Conservation (phyloP, 2,888 invertebrate genomes). For the Xestia xanthographa region DNA sequence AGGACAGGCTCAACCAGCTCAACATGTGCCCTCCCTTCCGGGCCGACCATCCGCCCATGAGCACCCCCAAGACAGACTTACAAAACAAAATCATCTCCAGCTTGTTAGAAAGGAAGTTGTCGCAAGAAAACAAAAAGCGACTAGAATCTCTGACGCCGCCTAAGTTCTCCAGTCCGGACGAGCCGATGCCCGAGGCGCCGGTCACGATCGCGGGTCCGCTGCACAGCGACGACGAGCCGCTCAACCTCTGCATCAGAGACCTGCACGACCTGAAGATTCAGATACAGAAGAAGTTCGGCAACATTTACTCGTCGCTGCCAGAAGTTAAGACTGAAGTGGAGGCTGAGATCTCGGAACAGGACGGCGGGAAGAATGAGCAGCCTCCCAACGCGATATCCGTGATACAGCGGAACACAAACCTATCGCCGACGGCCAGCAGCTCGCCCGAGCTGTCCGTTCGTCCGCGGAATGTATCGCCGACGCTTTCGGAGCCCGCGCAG, state of each 20-base stretch:
- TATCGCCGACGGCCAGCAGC: constrained; percentile 83
- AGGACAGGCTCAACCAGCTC: constrained; percentile 82
- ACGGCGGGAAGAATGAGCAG: constrained; percentile 85
- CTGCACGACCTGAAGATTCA: constrained; percentile 92
- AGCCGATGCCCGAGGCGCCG: constrained; percentile 83
- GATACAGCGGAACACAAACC: constrained; percentile 86
- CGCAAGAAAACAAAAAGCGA: constrained; percentile 91
- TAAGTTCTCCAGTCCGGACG: constrained; percentile 80
- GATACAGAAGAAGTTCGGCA: constrained; percentile 91
- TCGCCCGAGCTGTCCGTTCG: constrained; percentile 83
- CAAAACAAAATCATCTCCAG: constrained; percentile 93
- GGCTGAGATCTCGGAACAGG: constrained; percentile 87
- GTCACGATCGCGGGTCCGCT: constrained; percentile 79
- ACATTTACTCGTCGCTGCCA: constrained; percentile 90
- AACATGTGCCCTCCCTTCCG: constrained; percentile 77
- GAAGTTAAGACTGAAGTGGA: constrained; percentile 91
- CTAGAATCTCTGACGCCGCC: constrained; percentile 81
- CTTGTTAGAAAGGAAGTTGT: constrained; percentile 92
- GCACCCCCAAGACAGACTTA: constrained; percentile 91
- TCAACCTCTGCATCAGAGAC: constrained; percentile 96
- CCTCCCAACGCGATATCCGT: constrained; percentile 86
- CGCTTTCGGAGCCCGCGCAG: constrained; percentile 84
- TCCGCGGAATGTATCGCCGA: constrained; percentile 78
- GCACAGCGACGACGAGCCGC: constrained; percentile 92
- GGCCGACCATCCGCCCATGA: constrained; percentile 65